Evolutionary conservation across 1,140 invertebrate genomes (phyloP), one percentile per base, ranked within the genome.

Genomic region (Drosophila sulfurigaster): DNA sequence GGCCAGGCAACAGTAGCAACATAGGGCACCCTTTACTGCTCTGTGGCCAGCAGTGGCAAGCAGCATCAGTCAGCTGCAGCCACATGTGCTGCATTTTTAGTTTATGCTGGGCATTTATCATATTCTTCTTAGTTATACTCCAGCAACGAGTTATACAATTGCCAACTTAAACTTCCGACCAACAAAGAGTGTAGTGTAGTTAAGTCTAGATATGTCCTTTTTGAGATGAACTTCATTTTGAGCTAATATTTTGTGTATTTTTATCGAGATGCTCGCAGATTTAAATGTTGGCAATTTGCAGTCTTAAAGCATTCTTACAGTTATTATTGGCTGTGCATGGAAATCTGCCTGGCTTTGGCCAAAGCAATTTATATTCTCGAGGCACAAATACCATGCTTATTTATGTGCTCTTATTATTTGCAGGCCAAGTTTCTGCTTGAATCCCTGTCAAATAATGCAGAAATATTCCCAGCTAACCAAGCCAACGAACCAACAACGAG

Each of bases 381-480:
- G 13, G 56, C 68, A 48, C 68, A 76, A 76, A 72, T 71, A 56
- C 60, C 74, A 60, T 71, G 68, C 56, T 76, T 71, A 76, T 76
- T 76, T 76, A 76, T 76, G 68, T 51, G 38, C 65, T 75, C 49
- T 81, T 63, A 70, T 76, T 72, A 72, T 60, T 66, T 71, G 30
- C 73, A 49, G 66, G 43, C 45, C 65, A 60, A 73, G 69, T 78
- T 80, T 75, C 71, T 79, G 80, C 70, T 82, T 64, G 80, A 72
- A 77, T 81, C 71, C 80, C 78, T 77, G 75, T 72, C 69, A 85
- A 85, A 85, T 85, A 85, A 85, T 85, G 81, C 81, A 81, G 78
- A 85, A 85, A 85, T 85, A 85, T 85, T 67, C 64, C 45, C 45
- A 60, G 52, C 52, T 45, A 76, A 73, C 48, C 68, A 59, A 25